Conservation (phyloP, 2,888 invertebrate genomes). For the Vannuccia rotundouncinata region DNA sequence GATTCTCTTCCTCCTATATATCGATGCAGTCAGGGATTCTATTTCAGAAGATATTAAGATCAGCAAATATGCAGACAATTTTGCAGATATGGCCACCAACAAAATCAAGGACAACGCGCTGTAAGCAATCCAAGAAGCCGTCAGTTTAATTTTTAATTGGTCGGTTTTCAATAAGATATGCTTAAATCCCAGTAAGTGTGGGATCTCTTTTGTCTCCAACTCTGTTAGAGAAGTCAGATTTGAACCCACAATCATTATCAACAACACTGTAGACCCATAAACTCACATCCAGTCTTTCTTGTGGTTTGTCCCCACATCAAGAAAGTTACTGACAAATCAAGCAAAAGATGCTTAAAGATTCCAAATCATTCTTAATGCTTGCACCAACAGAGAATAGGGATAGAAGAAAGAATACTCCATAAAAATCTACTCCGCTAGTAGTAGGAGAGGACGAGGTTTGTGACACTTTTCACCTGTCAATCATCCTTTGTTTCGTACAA, state of each 20-base stretch:
- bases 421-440: no score
- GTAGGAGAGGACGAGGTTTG: no score
- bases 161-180: not conserved
- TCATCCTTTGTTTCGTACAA: no score
- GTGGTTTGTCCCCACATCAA: not conserved
- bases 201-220: not conserved
- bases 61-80: constrained; percentile 2
- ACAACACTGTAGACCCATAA: not conserved
- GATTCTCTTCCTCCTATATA: not conserved
- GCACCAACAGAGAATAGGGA: not conserved
- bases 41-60: constrained; percentile 13
- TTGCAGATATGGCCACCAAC: not conserved
- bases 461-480: no score
- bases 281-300: not conserved
- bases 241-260: not conserved
- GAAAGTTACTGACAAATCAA: not conserved
- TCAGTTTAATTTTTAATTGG: not conserved
- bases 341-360: not conserved
- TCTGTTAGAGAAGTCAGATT: not conserved
- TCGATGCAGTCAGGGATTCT: not conserved
- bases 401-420: no score
- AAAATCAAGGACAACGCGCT: not conserved
- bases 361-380: not conserved
- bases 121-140: not conserved
- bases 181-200: not conserved